Evolutionary conservation across 2,888 invertebrate species (phyloP).

Genomic region (Theretra japonica): DNA sequence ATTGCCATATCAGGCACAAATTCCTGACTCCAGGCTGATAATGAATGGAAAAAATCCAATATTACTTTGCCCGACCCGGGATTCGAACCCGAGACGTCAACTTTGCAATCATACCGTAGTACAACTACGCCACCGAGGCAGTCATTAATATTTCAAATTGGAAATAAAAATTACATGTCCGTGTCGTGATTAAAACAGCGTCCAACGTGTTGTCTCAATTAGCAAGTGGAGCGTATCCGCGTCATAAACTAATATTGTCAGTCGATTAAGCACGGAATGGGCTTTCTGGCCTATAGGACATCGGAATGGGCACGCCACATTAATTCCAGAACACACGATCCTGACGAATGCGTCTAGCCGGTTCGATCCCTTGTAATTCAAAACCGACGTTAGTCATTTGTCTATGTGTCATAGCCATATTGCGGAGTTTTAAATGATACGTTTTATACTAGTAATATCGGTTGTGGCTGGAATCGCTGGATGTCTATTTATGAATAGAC

Average conservation of each 20-base stretch:
- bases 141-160: too few relatives aligned
- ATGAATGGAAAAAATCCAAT: too few relatives aligned
- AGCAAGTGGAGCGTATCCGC: background rate
- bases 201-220: background rate
- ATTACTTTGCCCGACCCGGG: too few relatives aligned
- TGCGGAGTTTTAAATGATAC: background rate
- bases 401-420: background rate
- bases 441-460: background rate
- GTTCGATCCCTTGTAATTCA: slow-evolving; percentile 60
- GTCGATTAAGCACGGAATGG: slow-evolving; percentile 58
- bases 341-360: slow-evolving; percentile 77
- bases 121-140: too few relatives aligned
- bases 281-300: slow-evolving; percentile 51
- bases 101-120: too few relatives aligned
- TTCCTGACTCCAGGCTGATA: too few relatives aligned
- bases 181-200: too few relatives aligned
- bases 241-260: slow-evolving; percentile 43
- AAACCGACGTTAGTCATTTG: slow-evolving; percentile 46
- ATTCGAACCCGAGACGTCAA: too few relatives aligned
- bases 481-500: background rate
- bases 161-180: too few relatives aligned
- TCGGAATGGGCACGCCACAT: slow-evolving; percentile 51
- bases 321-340: slow-evolving; percentile 60
- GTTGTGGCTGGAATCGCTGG: background rate
- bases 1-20: too few relatives aligned